These are phyloP conservation scores for Gymnothorax javanicus DNA, from an alignment of 2,797 vertebrate genomes.

Conservation along the genomic window DNA sequence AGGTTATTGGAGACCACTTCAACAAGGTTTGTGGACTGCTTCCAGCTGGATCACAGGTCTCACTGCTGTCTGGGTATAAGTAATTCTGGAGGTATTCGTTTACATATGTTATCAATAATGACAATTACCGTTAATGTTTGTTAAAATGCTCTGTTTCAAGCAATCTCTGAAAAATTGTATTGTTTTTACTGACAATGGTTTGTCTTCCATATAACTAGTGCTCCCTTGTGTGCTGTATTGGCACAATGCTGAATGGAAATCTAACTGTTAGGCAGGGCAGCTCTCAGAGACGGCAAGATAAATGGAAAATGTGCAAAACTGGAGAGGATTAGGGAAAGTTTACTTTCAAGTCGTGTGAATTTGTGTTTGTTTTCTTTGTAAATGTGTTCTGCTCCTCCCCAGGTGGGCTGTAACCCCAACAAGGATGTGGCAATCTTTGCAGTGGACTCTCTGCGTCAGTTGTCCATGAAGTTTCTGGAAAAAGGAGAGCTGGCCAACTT, in stretches of 20 bases:
- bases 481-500: slow-evolving; percentile 96
- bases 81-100: no score
- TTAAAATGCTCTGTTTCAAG: no score
- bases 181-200: no score
- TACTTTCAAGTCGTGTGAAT: not conserved
- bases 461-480: slow-evolving; percentile 97
- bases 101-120: not conserved
- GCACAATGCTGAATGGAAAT: not conserved
- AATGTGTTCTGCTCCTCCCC: not conserved
- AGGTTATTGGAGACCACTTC: slow-evolving; percentile 95
- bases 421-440: slow-evolving; percentile 96
- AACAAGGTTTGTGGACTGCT: slow-evolving; percentile 83
- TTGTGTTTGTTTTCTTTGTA: not conserved
- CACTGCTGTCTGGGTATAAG: not conserved
- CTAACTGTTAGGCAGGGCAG: not conserved
- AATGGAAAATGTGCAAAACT: not conserved
- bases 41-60: no score
- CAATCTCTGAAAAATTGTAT: no score
- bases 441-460: slow-evolving; percentile 90
- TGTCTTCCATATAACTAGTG: not conserved
- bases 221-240: not conserved
- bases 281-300: not conserved
- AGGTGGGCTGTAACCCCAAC: slow-evolving; percentile 96
- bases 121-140: not conserved
- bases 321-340: not conserved